Percentiles rank a stretch among this genome's conserved stretches.
These are phyloP conservation scores for Stomatorhinus walkeri DNA, from an alignment of 2,797 vertebrate species.

Conservation along the genomic window DNA sequence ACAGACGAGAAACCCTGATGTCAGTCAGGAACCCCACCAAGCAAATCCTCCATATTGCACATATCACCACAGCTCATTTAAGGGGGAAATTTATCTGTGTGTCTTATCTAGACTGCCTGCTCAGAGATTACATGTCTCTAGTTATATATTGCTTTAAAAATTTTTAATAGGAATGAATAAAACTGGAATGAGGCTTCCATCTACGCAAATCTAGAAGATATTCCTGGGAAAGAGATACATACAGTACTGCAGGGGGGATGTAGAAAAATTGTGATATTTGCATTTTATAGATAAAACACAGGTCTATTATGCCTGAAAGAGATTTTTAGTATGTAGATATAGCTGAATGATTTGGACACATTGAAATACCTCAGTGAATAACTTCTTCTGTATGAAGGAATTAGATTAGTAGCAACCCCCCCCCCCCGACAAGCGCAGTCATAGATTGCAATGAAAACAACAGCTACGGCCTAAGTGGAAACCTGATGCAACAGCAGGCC, in stretches of 20 bases:
- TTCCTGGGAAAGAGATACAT: constrained; percentile 23
- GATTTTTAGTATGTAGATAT: not conserved
- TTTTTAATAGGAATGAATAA: not conserved
- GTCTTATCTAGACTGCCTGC: constrained; percentile 65
- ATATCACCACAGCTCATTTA: constrained; percentile 68
- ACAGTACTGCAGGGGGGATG: not conserved
- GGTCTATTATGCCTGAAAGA: not conserved
- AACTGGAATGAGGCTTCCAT: not conserved
- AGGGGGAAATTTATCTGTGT: constrained; percentile 64
- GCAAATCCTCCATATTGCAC: constrained; percentile 65
- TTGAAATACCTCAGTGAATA: not conserved
- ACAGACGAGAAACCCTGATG: constrained; percentile 53
- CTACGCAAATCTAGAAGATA: constrained; percentile 35
- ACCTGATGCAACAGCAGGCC: constrained; percentile 6
- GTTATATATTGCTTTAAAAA: constrained; percentile 50
- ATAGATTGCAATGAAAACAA: constrained; percentile 21
- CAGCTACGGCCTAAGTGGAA: constrained; percentile 15
- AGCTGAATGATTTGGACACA: not conserved
- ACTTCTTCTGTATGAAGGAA: not conserved
- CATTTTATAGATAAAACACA: not conserved
- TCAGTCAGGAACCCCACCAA: constrained; percentile 62
- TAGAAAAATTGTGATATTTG: not conserved
- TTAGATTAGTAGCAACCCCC: not conserved
- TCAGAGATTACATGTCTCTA: constrained; percentile 60
- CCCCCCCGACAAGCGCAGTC: not conserved